Evolutionary conservation across 2,113 vertebrate species (phyloP), one percentile per base, ranked within the genome.

Genomic region (Entomyzon cyanotis): DNA sequence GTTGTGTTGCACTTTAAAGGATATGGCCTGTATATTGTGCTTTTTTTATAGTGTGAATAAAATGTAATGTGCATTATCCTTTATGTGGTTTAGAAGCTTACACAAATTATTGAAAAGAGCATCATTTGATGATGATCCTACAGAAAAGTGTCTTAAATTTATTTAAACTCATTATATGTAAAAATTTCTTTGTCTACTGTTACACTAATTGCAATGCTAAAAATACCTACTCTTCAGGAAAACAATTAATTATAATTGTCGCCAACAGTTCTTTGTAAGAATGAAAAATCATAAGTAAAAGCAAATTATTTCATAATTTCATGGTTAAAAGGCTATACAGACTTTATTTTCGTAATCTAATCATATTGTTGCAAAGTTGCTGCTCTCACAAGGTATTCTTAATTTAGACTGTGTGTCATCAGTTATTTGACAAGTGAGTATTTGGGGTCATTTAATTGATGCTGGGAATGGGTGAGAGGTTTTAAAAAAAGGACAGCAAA

Each of bases 1-100:
- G 86, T 96, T 93, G 95, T 95, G 96, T 95, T 98, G 97, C 97
- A 98, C 98, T 98, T 98, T 97, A 97, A 97, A 95, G 42, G 62
- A 90, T 91, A 95, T 97, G 97, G 96, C 91, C 87, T 97, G 84
- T 97, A 97, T 88, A 97, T 97, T 98, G 94, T 97, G 96, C 95
- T 95, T 97, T 97, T 96, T 97, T 97, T 91, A 97, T 95, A 96
- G 95, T 87, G 89, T 96, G 95, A 97, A 95, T 97, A 95, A 95
- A 94, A 95, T 70, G 96, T 96, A 93, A 87, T 87, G 94, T 97
- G 96, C 97, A 94, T 85, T 96, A 92, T 97, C 60, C 74, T 91
- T 89, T 83, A 63, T 20, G 94, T 97, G 65, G 76, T 93, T 97
- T 96, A 93, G 89, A 94, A 87, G 94, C 91, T 91, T 96, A 95